Evolutionary conservation across 2,888 invertebrate genomes (phyloP).

Genomic region (Chaitophorus viminalis): DNA sequence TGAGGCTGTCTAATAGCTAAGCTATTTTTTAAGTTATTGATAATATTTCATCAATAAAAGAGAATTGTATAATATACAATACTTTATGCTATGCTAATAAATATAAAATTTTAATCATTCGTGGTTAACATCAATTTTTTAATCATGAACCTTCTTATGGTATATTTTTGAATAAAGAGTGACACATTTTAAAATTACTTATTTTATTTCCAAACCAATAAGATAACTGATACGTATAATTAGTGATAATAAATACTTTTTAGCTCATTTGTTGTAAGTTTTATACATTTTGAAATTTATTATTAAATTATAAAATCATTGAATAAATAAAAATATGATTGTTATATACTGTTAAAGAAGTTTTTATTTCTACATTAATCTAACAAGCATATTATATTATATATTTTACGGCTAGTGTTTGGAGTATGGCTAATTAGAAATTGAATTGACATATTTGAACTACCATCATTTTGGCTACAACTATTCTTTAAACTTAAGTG

Average conservation of each 20-base stretch:
- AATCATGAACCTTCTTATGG: background rate
- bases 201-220: too few relatives aligned
- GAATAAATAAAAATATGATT: background rate
- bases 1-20: slow-evolving; percentile 3
- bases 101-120: background rate
- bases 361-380: background rate
- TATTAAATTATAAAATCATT: too few relatives aligned
- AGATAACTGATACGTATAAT: too few relatives aligned
- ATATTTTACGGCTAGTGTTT: too few relatives aligned
- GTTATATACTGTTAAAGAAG: background rate
- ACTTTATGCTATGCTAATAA: background rate
- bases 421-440: too few relatives aligned
- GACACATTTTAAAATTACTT: background rate
- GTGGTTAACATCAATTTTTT: background rate
- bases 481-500: too few relatives aligned
- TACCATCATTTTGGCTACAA: too few relatives aligned
- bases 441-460: too few relatives aligned
- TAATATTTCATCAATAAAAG: background rate
- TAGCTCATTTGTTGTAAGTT: background rate
- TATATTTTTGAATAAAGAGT: too few relatives aligned
- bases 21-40: background rate
- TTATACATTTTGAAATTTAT: too few relatives aligned
- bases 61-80: background rate
- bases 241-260: background rate
- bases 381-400: background rate